Percentiles rank a stretch among this genome's conserved stretches.
Conservation (phyloP, 2,797 vertebrate species). For the Coranthus polyacanthus region DNA sequence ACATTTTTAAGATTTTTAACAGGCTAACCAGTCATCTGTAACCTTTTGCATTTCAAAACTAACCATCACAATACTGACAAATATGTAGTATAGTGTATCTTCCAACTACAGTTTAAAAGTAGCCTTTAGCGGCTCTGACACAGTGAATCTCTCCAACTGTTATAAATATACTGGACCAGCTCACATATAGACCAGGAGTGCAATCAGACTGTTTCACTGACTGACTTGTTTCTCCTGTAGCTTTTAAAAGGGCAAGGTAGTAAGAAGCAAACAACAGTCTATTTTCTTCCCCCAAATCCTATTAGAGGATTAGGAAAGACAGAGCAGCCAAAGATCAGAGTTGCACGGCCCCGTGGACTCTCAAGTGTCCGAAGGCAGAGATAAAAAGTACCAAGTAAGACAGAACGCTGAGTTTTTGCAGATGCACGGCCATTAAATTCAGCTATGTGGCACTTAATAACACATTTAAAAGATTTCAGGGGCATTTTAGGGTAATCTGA, state of each 20-base stretch:
- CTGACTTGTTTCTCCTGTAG: constrained; percentile 39
- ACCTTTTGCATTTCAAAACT: too few species aligned
- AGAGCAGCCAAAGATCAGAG: constrained; percentile 69
- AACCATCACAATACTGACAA: too few species aligned
- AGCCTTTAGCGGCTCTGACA: too few species aligned
- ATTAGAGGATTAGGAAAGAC: constrained; percentile 85
- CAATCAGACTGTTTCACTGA: constrained; percentile 11
- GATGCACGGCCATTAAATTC: background rate
- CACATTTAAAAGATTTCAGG: background rate
- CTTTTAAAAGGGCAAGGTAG: constrained; percentile 67
- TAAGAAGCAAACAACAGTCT: constrained; percentile 75
- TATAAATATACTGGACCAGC: background rate
- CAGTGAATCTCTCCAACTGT: too few species aligned
- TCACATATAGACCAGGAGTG: background rate
- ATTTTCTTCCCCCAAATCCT: constrained; percentile 82
- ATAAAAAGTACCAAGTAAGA: background rate
- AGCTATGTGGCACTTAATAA: constrained; percentile 4
- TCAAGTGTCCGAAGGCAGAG: constrained; percentile 2
- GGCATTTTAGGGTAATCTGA: constrained; percentile 31
- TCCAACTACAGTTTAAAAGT: too few species aligned
- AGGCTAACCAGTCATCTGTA: too few species aligned
- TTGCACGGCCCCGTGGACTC: background rate
- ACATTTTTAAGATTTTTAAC: too few species aligned
- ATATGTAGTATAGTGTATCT: too few species aligned
- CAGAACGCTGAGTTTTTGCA: background rate